phyloP scores from a whole-genome alignment of 1,140 invertebrate species.

The Cheumatopsyche charites region DNA sequence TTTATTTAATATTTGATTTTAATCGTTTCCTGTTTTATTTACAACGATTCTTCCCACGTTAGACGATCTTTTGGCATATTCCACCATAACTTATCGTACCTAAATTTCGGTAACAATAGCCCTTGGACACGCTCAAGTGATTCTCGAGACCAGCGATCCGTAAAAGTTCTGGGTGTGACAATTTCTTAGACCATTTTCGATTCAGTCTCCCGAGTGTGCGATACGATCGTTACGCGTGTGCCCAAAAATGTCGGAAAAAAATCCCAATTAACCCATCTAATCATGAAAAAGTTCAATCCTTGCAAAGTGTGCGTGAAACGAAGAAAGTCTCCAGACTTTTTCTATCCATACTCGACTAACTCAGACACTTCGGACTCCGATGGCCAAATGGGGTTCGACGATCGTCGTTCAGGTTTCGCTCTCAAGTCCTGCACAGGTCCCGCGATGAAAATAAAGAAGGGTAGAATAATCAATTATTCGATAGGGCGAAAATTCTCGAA shows the following conservation, averaged over 20 bases:
- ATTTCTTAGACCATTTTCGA: slow-evolving; percentile 30
- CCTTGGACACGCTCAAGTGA: slow-evolving; percentile 25
- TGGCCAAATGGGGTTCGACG: not conserved
- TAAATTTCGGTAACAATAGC: slow-evolving; percentile 34
- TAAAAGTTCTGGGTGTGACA: slow-evolving; percentile 30
- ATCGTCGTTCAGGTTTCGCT: too few species aligned
- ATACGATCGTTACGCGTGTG: not conserved
- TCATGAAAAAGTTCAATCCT: slow-evolving; percentile 43
- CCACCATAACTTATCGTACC: not conserved
- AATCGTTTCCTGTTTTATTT: not conserved
- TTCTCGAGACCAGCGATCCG: slow-evolving; percentile 9
- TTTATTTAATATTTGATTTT: not conserved
- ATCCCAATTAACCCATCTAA: not conserved
- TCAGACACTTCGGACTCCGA: slow-evolving; percentile 56
- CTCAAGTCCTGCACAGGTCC: too few species aligned
- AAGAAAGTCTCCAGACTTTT: slow-evolving; percentile 52
- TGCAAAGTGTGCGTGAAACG: slow-evolving; percentile 40
- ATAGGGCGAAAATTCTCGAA: slow-evolving; percentile 43
- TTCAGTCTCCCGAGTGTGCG: slow-evolving; percentile 32
- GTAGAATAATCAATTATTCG: slow-evolving; percentile 27
- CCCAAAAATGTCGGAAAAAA: not conserved
- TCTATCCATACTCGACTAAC: slow-evolving; percentile 56
- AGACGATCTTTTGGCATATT: too few species aligned
- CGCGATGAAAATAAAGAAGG: not conserved
- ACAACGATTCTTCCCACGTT: too few species aligned